Base-by-base conservation (phyloP, 2,797 vertebrate genomes). In the Helostoma temminkii region DNA sequence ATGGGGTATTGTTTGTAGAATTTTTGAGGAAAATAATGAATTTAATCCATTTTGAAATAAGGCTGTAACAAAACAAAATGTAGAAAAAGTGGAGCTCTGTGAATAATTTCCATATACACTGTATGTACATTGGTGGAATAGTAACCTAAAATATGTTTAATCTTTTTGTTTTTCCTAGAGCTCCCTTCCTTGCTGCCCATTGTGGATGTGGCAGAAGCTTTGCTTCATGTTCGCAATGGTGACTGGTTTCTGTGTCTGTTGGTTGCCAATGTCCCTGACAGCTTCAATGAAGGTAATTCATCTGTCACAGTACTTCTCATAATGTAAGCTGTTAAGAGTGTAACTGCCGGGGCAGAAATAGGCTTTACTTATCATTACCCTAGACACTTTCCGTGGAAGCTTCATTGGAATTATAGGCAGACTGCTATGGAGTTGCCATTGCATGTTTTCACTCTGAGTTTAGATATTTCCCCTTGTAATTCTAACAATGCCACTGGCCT, bases 231-330 rank as follows among this genome's bases (percentile, higher is more conserved):
- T 65, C 96, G 95, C 41, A 99, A 99, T 0, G 98, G 98, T 41
- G 95, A 97, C 81, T 99, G 98, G 98, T 99, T 99, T 88, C 93
- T 99, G 56, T 99, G 98, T 90, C 94, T 99, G 18, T 89, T 99
- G 71, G 98, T 99, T 64, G 97, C 98, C 83, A 99, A 99, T 6
- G 97, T 99, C 77, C 98, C 98, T 0, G 98, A 99, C 93, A 99
- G 97, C 90, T 99, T 99, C 89, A 98, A 94, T 37, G 98, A 99
- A 95, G 98, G 98, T 98, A 94, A 71, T 65, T 74, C 19, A 64
- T 65, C 56, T 32, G 43, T 50, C 60, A 25, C 43, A 36, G 39
- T 26, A 28, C 50, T 55, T 59, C 62, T 30, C 61, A 54, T 30
- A 45, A 64, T 74, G 46, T 48, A 56, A 53, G 15, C 45, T 36